Evolutionary conservation across 2,888 invertebrate genomes (phyloP), one percentile per base, ranked within the genome.

Genomic region (Eupeodes luniger): DNA sequence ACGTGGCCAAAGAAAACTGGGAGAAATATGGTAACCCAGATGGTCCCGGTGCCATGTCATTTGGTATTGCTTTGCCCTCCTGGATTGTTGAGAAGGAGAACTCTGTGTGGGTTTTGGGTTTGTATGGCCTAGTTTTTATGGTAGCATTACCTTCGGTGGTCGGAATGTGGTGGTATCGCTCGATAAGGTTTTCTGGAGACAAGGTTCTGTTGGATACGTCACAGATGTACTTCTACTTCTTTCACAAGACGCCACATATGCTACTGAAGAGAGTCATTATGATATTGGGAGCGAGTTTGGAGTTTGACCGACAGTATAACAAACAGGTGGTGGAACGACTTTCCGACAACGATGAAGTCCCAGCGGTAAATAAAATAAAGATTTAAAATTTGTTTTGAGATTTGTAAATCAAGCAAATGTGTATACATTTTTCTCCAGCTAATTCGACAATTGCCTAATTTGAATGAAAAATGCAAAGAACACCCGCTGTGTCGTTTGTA

Each of bases 81-180:
- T 99, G 99, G 99, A 99, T 99, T 93, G 99, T 99, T 11, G 99
- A 99, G 92, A 99, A 99, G 93, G 98, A 99, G 94, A 99, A 99
- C 93, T 99, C 99, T 90, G 96, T 99, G 36, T 99, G 98, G 98
- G 99, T 99, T 7, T 95, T 99, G 69, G 98, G 98, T 5, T 95
- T 98, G 1, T 99, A 99, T 94, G 99, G 97, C 5, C 94, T 99
- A 72, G 97, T 99, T 1, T 99, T 99, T 93, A 99, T 99, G 99
- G 97, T 99, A 80, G 98, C 99, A 59, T 94, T 99, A 92, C 98
- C 98, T 36, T 97, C 96, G 77, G 96, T 96, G 89, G 94, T 98
- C 88, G 99, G 99, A 67, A 97, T 97, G 91, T 99, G 99, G 99
- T 99, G 99, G 99, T 99, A 99, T 94, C 96, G 98, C 83, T 99